Conservation (phyloP, 2,797 vertebrate species). For the Pangasius krempfi region DNA sequence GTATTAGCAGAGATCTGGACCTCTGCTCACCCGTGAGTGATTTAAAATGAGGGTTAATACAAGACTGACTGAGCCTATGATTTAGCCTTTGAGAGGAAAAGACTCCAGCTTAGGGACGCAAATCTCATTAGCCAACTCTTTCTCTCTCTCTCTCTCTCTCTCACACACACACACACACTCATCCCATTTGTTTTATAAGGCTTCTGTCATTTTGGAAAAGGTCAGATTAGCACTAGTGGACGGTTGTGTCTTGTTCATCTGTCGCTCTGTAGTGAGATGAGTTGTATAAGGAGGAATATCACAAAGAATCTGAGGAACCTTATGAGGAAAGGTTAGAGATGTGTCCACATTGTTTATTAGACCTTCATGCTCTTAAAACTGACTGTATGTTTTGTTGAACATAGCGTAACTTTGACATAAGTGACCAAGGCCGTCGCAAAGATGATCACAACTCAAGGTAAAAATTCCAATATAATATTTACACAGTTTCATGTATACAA, state of each 20-base stretch:
- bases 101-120: conserved; percentile 52
- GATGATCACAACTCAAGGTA: not conserved
- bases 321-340: conserved; percentile 23
- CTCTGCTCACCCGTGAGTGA: conserved; percentile 39
- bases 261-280: conserved; percentile 18
- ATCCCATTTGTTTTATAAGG: conserved; percentile 53
- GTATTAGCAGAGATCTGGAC: conserved; percentile 38
- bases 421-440: not conserved
- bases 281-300: conserved; percentile 69
- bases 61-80: conserved; percentile 44
- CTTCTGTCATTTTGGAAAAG: conserved; percentile 61
- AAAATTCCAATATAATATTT: not conserved
- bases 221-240: conserved; percentile 58
- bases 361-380: not conserved
- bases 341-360: not conserved
- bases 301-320: conserved; percentile 33
- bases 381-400: not conserved
- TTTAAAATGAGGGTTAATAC: conserved; percentile 57
- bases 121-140: conserved; percentile 56
- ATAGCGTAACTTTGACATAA: not conserved
- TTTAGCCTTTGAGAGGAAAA: conserved; percentile 56
- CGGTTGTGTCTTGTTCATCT: conserved; percentile 39
- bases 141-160: conserved; percentile 22
- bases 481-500: not conserved
- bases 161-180: not conserved